These are phyloP conservation scores for Trachemys scripta DNA, from an alignment of 2,113 vertebrate species.

Conservation along the genomic window DNA sequence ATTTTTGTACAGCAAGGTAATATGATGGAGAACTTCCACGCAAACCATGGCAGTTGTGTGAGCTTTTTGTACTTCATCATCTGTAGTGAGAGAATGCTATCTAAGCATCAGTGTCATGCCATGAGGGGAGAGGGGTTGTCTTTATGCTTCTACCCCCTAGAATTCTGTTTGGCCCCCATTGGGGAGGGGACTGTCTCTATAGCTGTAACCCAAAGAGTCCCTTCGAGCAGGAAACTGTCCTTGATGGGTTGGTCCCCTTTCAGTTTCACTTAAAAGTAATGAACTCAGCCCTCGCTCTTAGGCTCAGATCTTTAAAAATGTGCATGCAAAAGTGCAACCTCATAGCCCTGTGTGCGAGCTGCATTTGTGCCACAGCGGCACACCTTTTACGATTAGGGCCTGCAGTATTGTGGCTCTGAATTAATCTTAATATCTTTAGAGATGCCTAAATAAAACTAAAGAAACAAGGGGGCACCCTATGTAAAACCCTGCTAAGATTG, in stretches of 20 bases:
- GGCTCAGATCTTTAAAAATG: not conserved
- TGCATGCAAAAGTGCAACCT: not conserved
- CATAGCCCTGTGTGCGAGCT: not conserved
- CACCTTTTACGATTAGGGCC: not conserved
- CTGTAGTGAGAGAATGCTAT: not conserved
- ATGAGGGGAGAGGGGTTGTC: not conserved
- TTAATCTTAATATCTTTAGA: not conserved
- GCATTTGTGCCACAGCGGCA: not conserved
- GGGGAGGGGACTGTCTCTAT: not conserved
- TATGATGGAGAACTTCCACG: not conserved
- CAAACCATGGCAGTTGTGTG: not conserved
- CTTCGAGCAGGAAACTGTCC: not conserved
- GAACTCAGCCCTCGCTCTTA: not conserved
- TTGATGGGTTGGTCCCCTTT: not conserved
- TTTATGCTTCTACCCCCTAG: not conserved
- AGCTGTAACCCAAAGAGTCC: not conserved
- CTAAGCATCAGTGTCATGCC: not conserved
- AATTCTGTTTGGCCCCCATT: not conserved
- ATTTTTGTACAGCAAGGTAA: constrained; percentile 16
- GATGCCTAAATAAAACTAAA: not conserved
- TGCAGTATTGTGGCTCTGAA: not conserved
- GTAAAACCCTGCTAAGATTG: not conserved
- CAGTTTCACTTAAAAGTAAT: not conserved
- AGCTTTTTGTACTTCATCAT: not conserved
- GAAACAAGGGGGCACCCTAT: not conserved